Percentiles rank a stretch among this genome's conserved stretches.
Evolutionary conservation across 2,797 vertebrate genomes (phyloP).

Genomic region (Betta splendens): DNA sequence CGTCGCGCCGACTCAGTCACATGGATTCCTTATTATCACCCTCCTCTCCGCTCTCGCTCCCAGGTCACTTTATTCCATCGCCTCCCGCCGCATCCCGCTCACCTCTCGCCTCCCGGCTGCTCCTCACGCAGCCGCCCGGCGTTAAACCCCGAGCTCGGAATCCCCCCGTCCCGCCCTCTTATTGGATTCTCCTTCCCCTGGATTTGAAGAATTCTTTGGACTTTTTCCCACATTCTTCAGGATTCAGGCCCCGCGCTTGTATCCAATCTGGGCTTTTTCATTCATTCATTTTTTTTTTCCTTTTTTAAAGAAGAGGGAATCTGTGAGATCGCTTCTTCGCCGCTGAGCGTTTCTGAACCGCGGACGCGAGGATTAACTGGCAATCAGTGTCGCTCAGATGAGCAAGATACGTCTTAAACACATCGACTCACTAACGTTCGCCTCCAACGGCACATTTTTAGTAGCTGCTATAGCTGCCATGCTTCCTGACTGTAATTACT

Average conservation of each 20-base stretch:
- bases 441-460: not conserved
- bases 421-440: too few relatives aligned
- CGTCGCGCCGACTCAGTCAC: conserved; percentile 70
- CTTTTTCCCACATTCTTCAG: not conserved
- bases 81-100: conserved; percentile 58
- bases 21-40: conserved; percentile 75
- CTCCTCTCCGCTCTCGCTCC: conserved; percentile 52
- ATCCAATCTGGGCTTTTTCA: not conserved
- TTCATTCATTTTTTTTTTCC: conserved; percentile 6
- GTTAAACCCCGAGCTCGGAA: conserved; percentile 42
- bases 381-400: too few relatives aligned
- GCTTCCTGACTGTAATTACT: too few relatives aligned
- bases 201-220: conserved; percentile 4
- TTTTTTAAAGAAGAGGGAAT: not conserved
- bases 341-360: not conserved
- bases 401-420: not conserved
- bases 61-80: conserved; percentile 71
- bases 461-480: not conserved
- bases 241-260: conserved; percentile 4
- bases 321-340: not conserved
- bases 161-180: conserved; percentile 44
- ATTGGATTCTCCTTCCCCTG: conserved; percentile 28
- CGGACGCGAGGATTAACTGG: not conserved
- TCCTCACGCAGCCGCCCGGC: conserved; percentile 25
- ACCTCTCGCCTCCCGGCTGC: conserved; percentile 47